Percentiles rank a stretch among this genome's conserved stretches.
phyloP scores from a whole-genome alignment of 2,113 vertebrate species.

The Ellobius talpinus region DNA sequence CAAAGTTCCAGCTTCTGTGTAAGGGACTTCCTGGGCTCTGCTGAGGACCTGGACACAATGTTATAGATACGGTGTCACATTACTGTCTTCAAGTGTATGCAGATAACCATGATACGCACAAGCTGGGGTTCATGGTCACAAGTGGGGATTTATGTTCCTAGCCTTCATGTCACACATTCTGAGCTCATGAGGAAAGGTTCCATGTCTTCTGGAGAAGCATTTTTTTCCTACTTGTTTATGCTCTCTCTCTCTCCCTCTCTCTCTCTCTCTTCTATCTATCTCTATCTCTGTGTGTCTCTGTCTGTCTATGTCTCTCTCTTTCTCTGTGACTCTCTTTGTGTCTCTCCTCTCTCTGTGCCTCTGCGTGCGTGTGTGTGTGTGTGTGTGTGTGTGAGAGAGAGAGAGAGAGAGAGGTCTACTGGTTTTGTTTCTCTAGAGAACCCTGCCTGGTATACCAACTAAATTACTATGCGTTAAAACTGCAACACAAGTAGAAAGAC shows the following conservation, averaged over 20 bases:
- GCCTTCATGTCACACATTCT: background rate
- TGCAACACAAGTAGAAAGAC: background rate
- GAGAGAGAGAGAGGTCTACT: background rate
- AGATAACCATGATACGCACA: background rate
- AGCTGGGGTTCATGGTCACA: background rate
- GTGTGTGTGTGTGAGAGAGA: background rate
- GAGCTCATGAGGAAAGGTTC: background rate
- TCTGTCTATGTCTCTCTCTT: background rate
- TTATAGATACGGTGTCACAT: background rate
- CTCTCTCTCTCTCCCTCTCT: background rate
- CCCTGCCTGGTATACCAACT: background rate
- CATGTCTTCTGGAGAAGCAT: background rate
- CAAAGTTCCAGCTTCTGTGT: background rate
- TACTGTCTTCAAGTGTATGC: background rate
- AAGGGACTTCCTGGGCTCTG: background rate
- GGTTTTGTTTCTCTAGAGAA: background rate
- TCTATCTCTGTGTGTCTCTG: background rate
- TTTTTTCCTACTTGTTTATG: slow-evolving; percentile 22
- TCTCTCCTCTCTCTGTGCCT: background rate
- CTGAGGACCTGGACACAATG: background rate
- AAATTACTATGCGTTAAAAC: background rate
- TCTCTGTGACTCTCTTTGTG: background rate
- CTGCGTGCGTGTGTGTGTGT: background rate
- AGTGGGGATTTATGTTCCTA: background rate
- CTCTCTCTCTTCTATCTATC: background rate